Evolutionary conservation across 2,113 vertebrate genomes (phyloP), one percentile per base, ranked within the genome.

Genomic region (Sapajus apella): DNA sequence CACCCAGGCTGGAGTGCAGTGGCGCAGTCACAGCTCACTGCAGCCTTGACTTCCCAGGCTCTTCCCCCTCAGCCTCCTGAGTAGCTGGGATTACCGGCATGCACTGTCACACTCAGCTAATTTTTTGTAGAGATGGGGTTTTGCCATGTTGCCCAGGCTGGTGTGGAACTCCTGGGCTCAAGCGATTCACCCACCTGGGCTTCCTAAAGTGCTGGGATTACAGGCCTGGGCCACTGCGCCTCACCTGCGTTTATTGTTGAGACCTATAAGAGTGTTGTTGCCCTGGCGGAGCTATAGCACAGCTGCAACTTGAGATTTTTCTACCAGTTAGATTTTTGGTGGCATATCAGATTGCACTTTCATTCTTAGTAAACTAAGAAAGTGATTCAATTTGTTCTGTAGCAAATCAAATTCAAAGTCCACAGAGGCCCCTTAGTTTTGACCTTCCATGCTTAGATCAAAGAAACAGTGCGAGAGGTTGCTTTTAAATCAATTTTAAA

Each of bases 401-500:
- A 83, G 92, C 87, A 40, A 93, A 79, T 92, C 92, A 91, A 91
- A 86, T 58, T 94, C 82, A 72, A 40, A 96, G 90, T 88, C 68
- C 66, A 55, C 58, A 92, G 66, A 87, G 20, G 32, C 40, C 93
- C 90, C 77, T 72, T 92, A 61, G 47, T 87, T 81, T 95, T 56
- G n/a, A 83, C 66, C 40, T 72, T 95, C 8, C 20, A 30, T 88
- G 23, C 21, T 88, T n/a, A 30, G 68, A 72, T 87, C 58, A 95
- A 50, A 75, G 17, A 85, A 61, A 80, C 37, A 81, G 45, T 75
- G n/a, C 58, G 52, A 80, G 80, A 95, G n/a, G 12, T 73, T 90
- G 35, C 37, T 64, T 12, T 73, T 77, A 92, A 79, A 40, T 90
- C 35, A 55, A 3, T 97, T 92, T 90, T 68, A 90, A 23, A 77